Base-by-base conservation (phyloP, 2,797 vertebrate genomes). In the Mus caroli region DNA sequence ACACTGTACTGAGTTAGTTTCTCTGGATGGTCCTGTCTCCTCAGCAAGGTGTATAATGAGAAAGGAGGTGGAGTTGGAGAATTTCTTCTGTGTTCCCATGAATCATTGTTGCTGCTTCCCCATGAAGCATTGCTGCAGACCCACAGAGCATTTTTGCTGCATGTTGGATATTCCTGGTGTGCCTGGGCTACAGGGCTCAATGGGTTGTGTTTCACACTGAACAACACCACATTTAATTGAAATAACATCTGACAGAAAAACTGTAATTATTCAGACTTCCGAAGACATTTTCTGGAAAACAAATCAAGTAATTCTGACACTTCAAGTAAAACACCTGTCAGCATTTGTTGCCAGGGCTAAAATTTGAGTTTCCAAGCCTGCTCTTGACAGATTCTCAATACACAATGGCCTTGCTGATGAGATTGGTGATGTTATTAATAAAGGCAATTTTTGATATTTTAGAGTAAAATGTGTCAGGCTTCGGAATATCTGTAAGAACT, bases 261-360 rank as follows among this genome's bases (percentile, higher is more conserved):
- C 94, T 64, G 31, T 91, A 87, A 79, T 96, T 95, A 93, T 75
- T 64, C 94, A 76, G 91, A 92, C 92, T 86, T 95, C 67, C 79
- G 91, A 96, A 93, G 97, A 95, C 73, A 78, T 93, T 96, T 95
- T 96, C 94, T 88, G 17, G 37, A 71, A 97, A 93, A 96, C 94
- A 94, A 92, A 95, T 92, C 95, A 96, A 92, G 83, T n/a, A 56
- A 54, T 22, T 40, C 69, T 94, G 97, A 92, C 97, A 89, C 62
- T 90, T 87, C 37, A 83, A 79, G 91, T 80, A 90, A 94, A 93
- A 88, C 94, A 93, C 69, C 90, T 92, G 94, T 95, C 95, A 76
- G 92, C 19, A 28, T 95, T 96, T 93, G 94, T 93, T 90, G 86
- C 67, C 67, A n/a, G 69, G 77, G 84, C 88, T 67, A 75, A 89